These are phyloP conservation scores for Chromis chromis DNA, from an alignment of 2,797 vertebrate genomes.

Conservation along the genomic window DNA sequence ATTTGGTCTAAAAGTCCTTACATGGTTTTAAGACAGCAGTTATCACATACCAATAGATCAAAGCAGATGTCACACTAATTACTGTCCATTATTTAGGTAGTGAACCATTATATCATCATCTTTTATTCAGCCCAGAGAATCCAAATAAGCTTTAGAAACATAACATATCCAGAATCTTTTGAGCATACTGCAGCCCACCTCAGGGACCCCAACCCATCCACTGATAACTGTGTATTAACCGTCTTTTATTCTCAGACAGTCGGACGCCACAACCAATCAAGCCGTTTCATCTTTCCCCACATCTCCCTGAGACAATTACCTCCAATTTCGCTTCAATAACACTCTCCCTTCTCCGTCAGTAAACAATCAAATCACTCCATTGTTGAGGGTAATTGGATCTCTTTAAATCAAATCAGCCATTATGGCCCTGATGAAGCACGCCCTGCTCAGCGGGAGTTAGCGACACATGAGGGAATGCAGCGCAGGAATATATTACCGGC, in stretches of 20 bases:
- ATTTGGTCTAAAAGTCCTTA: background rate
- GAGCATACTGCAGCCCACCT: constrained; percentile 23
- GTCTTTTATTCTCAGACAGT: constrained; percentile 61
- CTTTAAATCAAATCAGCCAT: constrained; percentile 84
- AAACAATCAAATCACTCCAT: constrained; percentile 82
- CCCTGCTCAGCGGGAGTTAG: constrained; percentile 63
- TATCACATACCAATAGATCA: background rate
- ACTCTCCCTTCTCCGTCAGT: constrained; percentile 75
- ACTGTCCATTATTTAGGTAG: background rate
- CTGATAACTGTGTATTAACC: constrained; percentile 56
- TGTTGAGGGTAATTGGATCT: constrained; percentile 82
- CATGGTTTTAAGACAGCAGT: background rate
- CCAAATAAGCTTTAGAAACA: background rate
- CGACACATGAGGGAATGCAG: constrained; percentile 70
- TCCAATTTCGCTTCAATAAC: constrained; percentile 80
- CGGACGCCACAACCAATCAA: constrained; percentile 66
- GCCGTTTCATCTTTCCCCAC: constrained; percentile 68
- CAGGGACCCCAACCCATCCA: constrained; percentile 43
- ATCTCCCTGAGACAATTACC: constrained; percentile 82
- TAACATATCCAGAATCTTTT: constrained; percentile 30
- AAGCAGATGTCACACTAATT: background rate
- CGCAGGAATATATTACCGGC: constrained; percentile 70
- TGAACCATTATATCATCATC: background rate
- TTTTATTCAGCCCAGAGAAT: constrained; percentile 21
- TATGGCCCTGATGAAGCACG: constrained; percentile 76